Conservation (phyloP, 2,797 vertebrate species). For the Silurus lanzhouensis region DNA sequence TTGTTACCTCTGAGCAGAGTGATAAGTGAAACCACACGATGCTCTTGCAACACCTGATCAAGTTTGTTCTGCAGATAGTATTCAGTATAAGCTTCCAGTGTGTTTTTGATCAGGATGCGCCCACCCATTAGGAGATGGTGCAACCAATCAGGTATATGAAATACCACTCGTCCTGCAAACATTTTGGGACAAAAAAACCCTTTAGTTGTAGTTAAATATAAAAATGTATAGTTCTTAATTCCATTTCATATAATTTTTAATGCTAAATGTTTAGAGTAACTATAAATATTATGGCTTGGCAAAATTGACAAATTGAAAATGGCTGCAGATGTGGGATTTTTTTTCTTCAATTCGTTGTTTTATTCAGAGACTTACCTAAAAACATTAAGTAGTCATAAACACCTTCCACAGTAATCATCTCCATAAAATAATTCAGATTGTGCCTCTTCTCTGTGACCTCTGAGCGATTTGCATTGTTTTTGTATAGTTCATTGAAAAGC, state of each 20-base stretch:
- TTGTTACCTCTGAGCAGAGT: constrained; percentile 85
- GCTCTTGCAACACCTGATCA: constrained; percentile 86
- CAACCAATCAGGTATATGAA: constrained; percentile 85
- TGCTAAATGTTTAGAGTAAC: background rate
- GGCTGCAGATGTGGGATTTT: background rate
- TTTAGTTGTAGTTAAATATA: background rate
- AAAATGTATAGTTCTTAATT: background rate
- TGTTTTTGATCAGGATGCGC: constrained; percentile 89
- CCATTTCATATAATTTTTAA: background rate
- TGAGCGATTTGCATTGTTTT: constrained; percentile 83
- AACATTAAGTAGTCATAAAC: constrained; percentile 93
- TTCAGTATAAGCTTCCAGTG: constrained; percentile 86
- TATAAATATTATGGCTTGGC: background rate
- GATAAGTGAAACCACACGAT: constrained; percentile 89
- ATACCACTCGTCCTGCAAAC: constrained; percentile 82
- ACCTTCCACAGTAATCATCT: constrained; percentile 81
- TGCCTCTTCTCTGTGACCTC: constrained; percentile 81
- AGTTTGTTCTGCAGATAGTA: constrained; percentile 83
- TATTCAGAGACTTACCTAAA: constrained; percentile 77
- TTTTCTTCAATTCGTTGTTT: background rate
- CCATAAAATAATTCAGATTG: constrained; percentile 82
- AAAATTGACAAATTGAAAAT: background rate
- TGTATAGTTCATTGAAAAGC: constrained; percentile 84
- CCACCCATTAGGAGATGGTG: constrained; percentile 86
- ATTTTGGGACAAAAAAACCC: background rate